Conservation (phyloP, 2,888 invertebrate genomes). For the Acrocyrtus sp. region DNA sequence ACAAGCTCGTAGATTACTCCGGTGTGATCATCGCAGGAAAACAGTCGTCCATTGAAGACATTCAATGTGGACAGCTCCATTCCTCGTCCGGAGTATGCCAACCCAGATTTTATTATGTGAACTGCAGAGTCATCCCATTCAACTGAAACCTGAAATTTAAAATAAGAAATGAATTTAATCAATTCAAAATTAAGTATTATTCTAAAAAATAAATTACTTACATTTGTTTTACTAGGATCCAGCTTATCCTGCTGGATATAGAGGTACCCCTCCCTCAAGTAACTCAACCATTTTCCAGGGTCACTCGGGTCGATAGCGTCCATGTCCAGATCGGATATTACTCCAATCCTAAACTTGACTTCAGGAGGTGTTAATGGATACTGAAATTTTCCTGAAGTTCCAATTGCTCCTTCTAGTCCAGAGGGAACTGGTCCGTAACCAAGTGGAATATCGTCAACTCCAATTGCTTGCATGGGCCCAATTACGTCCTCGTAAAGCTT, state of each 20-base stretch:
- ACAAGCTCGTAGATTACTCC: slow-evolving; percentile 79
- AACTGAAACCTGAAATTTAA: slow-evolving; percentile 69
- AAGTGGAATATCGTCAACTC: slow-evolving; percentile 1
- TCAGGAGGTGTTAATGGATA: slow-evolving; percentile 49
- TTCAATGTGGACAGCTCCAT: slow-evolving; percentile 97
- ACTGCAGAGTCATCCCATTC: slow-evolving; percentile 77
- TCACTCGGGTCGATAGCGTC: slow-evolving; percentile 33
- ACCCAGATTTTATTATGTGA: slow-evolving; percentile 75
- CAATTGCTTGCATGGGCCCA: background rate
- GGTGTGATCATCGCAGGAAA: slow-evolving; percentile 94
- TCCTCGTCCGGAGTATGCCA: slow-evolving; percentile 86
- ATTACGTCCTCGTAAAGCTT: slow-evolving; percentile 26
- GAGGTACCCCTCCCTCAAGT: slow-evolving; percentile 49
- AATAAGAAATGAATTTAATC: background rate
- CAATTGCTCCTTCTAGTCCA: slow-evolving; percentile 4
- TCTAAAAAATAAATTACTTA: no score
- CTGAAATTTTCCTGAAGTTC: slow-evolving; percentile 1
- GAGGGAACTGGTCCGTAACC: slow-evolving; percentile 9
- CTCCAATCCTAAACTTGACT: slow-evolving; percentile 43
- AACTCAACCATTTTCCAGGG: slow-evolving; percentile 37
- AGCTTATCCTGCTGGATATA: slow-evolving; percentile 41
- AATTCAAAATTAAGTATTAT: background rate
- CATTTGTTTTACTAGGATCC: slow-evolving; percentile 45
- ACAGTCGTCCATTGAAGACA: slow-evolving; percentile 88
- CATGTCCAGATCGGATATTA: slow-evolving; percentile 30